phyloP scores from a whole-genome alignment of 1,140 invertebrate genomes.

The Matsumurasca onukii region DNA sequence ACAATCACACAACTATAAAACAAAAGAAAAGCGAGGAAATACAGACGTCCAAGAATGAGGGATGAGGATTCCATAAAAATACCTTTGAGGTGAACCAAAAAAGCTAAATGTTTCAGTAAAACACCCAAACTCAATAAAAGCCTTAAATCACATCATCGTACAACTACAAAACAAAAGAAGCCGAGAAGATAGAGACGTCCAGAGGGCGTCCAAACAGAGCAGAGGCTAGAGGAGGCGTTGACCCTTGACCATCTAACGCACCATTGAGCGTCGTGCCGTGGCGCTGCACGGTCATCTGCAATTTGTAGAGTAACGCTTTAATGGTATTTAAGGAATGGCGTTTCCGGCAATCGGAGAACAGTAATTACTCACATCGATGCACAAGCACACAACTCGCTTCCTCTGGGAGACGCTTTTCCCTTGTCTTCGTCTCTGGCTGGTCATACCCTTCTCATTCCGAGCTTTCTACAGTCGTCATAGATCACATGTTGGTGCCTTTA shows the following conservation, averaged over 20 bases:
- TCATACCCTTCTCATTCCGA: no score
- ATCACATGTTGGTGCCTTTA: no score
- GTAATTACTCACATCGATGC: constrained; percentile 27
- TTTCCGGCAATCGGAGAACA: background rate
- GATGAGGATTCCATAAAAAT: no score
- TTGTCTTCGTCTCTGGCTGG: background rate
- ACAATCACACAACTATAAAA: no score
- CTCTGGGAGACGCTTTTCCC: background rate
- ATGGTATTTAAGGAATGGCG: constrained; percentile 27
- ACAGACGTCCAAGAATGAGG: no score
- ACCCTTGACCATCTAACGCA: constrained; percentile 13
- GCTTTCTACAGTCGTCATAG: no score
- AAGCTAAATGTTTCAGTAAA: no score
- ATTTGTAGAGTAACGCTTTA: constrained; percentile 25
- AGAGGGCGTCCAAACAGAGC: constrained; percentile 10
- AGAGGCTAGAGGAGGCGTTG: background rate
- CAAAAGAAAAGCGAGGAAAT: no score
- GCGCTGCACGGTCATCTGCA: constrained; percentile 7
- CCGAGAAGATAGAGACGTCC: constrained; percentile 7
- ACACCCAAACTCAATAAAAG: no score
- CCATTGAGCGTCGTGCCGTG: background rate
- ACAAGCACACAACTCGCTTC: constrained; percentile 25
- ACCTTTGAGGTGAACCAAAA: no score
- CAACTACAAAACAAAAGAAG: background rate
- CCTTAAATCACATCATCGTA: no score